A percentile compares a stretch with the other conserved stretches of the same genome.
Evolutionary conservation across 1,140 invertebrate genomes (phyloP).

Genomic region (Capitella teleta): DNA sequence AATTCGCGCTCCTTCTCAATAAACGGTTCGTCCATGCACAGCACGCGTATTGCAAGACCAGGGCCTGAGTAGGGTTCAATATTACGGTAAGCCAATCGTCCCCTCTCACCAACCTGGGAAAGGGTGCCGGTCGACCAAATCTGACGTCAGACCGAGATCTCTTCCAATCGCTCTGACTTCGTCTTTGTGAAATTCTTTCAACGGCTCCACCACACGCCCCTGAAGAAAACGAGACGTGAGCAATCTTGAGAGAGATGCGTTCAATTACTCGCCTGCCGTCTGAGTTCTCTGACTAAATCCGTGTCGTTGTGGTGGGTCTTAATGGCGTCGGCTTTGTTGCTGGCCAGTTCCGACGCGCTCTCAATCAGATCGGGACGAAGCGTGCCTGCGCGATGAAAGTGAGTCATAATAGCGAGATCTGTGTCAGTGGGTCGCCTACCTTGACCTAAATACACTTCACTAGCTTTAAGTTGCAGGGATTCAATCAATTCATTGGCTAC

Average conservation of each 20-base stretch:
- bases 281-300: conserved; percentile 77
- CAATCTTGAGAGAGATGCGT: neutral
- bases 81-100: neutral
- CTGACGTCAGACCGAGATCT: conserved; percentile 75
- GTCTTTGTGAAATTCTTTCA: conserved; percentile 98
- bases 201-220: conserved; percentile 89
- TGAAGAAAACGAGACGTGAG: conserved; percentile 27
- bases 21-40: conserved; percentile 93
- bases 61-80: conserved; percentile 36
- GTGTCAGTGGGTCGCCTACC: too few species aligned
- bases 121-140: conserved; percentile 86
- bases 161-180: conserved; percentile 72
- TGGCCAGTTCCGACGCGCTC: conserved; percentile 79
- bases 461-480: conserved; percentile 33
- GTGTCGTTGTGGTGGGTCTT: conserved; percentile 99
- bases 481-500: conserved; percentile 40
- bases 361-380: conserved; percentile 95
- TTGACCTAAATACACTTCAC: conserved; percentile 39
- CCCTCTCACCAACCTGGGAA: conserved; percentile 64
- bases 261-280: conserved; percentile 43
- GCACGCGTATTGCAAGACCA: conserved; percentile 84
- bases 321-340: conserved; percentile 77
- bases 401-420: neutral
- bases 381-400: conserved; percentile 52
- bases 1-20: conserved; percentile 82